Conservation (phyloP, 2,797 vertebrate species). For the Molossus alvarezi region DNA sequence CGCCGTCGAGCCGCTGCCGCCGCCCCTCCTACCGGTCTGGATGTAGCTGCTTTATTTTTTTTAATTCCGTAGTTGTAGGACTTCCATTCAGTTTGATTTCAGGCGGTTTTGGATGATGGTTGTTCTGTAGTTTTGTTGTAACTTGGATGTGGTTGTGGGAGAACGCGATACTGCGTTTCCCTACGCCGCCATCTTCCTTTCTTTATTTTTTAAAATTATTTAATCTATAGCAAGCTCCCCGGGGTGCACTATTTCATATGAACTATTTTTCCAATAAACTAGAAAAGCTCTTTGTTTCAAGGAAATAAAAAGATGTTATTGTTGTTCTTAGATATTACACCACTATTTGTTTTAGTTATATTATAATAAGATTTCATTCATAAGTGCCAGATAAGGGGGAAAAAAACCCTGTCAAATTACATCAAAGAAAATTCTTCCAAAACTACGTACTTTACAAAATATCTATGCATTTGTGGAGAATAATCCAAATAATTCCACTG, state of each 20-base stretch:
- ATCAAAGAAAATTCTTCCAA: slow-evolving; percentile 27
- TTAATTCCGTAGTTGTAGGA: no score
- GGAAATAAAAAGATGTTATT: slow-evolving; percentile 79
- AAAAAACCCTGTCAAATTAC: background rate
- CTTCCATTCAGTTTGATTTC: no score
- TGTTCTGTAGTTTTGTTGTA: no score
- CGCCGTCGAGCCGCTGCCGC: no score
- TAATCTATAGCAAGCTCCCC: slow-evolving; percentile 71
- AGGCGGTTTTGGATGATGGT: no score
- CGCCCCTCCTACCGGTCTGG: no score
- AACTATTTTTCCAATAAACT: slow-evolving; percentile 81
- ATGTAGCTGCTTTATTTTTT: no score
- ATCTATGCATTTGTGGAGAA: background rate
- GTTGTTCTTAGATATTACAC: slow-evolving; percentile 80
- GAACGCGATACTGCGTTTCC: no score
- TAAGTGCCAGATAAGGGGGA: slow-evolving; percentile 54
- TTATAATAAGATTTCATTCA: slow-evolving; percentile 75
- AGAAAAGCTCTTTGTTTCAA: slow-evolving; percentile 70
- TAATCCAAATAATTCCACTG: slow-evolving; percentile 67
- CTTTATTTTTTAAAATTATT: background rate
- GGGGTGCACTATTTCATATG: slow-evolving; percentile 70
- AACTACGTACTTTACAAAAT: slow-evolving; percentile 76
- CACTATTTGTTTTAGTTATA: slow-evolving; percentile 85
- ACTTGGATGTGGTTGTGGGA: no score
- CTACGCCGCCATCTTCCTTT: no score